phyloP scores from a whole-genome alignment of 1,140 invertebrate species.

The Ips nitidus region DNA sequence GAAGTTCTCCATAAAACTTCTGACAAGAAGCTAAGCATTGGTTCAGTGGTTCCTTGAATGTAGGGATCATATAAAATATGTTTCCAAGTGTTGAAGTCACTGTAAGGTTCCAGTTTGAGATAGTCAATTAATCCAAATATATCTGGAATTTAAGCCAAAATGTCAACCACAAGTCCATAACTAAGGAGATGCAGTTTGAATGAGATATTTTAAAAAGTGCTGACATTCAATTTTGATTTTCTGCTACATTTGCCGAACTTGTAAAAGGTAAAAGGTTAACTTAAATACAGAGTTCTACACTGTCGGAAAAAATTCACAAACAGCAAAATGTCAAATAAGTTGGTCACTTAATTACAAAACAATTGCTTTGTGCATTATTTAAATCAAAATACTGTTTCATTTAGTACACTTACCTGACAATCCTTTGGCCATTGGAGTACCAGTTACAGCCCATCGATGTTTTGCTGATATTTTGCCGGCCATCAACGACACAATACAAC shows the following conservation, averaged over 20 bases:
- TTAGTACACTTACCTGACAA: conserved; percentile 55
- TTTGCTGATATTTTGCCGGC: conserved; percentile 60
- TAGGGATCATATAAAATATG: conserved; percentile 61
- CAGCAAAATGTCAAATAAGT: too few species aligned
- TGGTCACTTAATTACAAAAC: too few species aligned
- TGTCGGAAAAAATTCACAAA: too few species aligned
- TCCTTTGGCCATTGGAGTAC: conserved; percentile 71
- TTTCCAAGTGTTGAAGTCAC: conserved; percentile 58
- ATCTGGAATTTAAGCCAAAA: conserved; percentile 53
- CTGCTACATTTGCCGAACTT: too few species aligned
- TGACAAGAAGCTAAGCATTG: conserved; percentile 59
- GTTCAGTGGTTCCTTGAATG: conserved; percentile 52
- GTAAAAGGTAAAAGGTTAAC: too few species aligned
- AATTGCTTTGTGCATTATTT: too few species aligned
- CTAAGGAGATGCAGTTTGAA: conserved; percentile 18
- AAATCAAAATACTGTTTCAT: too few species aligned
- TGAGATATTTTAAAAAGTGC: not conserved
- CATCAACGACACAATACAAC: conserved; percentile 64
- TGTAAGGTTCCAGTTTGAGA: conserved; percentile 64
- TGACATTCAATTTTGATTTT: not conserved
- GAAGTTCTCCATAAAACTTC: conserved; percentile 70
- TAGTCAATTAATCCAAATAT: conserved; percentile 72
- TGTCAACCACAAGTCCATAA: not conserved
- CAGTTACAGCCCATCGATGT: conserved; percentile 78
- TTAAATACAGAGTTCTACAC: too few species aligned